Percentiles rank a stretch among this genome's conserved stretches.
Evolutionary conservation across 1,140 invertebrate genomes (phyloP).

Genomic region (Wiebesia pumilae): DNA sequence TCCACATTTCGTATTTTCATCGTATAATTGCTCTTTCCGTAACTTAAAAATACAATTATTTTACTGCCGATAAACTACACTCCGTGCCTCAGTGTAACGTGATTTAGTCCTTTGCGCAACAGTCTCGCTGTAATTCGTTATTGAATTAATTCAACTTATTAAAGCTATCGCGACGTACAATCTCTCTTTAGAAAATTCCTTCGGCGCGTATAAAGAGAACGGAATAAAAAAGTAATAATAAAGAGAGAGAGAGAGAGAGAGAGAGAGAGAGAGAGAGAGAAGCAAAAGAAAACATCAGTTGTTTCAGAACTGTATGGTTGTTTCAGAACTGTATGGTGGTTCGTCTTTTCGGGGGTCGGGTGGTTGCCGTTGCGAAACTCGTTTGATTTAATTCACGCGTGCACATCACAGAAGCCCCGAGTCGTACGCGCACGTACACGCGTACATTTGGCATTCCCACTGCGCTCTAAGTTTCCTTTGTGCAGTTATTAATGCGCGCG

Average conservation of each 20-base stretch:
- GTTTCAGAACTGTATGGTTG: slow-evolving; percentile 47
- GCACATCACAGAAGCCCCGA: slow-evolving; percentile 41
- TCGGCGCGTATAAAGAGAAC: neutral
- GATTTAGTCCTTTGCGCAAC: neutral
- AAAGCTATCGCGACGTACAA: slow-evolving; percentile 14
- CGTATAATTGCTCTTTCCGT: neutral
- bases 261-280: neutral
- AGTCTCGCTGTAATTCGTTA: neutral
- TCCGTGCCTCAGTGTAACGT: too few species aligned
- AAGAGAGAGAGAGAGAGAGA: too few species aligned
- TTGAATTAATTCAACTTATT: slow-evolving; percentile 8
- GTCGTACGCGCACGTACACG: neutral
- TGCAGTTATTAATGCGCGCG: slow-evolving; percentile 69
- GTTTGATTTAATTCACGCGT: slow-evolving; percentile 66
- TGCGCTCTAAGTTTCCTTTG: slow-evolving; percentile 62
- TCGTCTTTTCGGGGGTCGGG: slow-evolving; percentile 46
- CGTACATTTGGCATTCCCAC: slow-evolving; percentile 58
- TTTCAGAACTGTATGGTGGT: slow-evolving; percentile 10
- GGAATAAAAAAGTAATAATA: slow-evolving; percentile 10
- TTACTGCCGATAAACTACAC: too few species aligned
- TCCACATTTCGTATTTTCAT: too few species aligned
- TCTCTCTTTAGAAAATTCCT: slow-evolving; percentile 9
- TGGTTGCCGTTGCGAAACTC: slow-evolving; percentile 60
- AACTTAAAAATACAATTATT: neutral
- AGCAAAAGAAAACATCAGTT: slow-evolving; percentile 47